These are phyloP conservation scores for Oscheius sp. DNA, from an alignment of 2,888 invertebrate genomes.

Conservation along the genomic window DNA sequence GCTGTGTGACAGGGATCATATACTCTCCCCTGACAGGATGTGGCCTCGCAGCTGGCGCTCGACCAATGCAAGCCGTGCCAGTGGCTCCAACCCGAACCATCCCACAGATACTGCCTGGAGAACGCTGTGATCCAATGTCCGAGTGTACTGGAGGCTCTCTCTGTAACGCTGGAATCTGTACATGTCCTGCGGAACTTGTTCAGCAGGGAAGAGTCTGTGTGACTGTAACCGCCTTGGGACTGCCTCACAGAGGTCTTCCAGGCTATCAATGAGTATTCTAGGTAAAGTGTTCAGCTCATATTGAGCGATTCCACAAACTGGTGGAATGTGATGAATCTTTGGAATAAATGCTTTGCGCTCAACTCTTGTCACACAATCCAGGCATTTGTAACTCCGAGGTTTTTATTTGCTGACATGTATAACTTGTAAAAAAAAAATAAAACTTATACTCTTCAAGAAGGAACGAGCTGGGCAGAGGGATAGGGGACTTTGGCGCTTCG, in stretches of 20 bases:
- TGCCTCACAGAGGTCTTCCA: slow-evolving; percentile 20
- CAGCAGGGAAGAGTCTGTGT: slow-evolving; percentile 36
- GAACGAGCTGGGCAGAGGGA: too few species aligned
- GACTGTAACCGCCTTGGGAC: slow-evolving; percentile 16
- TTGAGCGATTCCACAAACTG: not conserved
- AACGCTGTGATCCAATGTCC: slow-evolving; percentile 13
- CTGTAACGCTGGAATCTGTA: slow-evolving; percentile 29
- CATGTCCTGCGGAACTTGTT: slow-evolving; percentile 35
- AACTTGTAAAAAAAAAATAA: too few species aligned
- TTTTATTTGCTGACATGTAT: too few species aligned
- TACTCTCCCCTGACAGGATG: slow-evolving; percentile 32
- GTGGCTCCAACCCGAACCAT: slow-evolving; percentile 15
- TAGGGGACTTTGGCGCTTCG: too few species aligned
- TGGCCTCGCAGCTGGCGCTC: not conserved
- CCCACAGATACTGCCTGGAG: slow-evolving; percentile 27
- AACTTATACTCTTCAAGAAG: too few species aligned
- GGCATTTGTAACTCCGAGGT: too few species aligned
- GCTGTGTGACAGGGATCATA: slow-evolving; percentile 16
- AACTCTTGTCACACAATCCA: too few species aligned
- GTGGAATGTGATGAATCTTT: too few species aligned
- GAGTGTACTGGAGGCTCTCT: slow-evolving; percentile 39
- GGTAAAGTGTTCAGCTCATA: slow-evolving; percentile 2
- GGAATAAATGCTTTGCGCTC: too few species aligned
- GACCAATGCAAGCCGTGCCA: slow-evolving; percentile 34
- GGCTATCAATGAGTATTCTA: slow-evolving; percentile 13